These are phyloP conservation scores for Thinocorus orbignyianus DNA, from an alignment of 2,113 vertebrate species.

Conservation along the genomic window DNA sequence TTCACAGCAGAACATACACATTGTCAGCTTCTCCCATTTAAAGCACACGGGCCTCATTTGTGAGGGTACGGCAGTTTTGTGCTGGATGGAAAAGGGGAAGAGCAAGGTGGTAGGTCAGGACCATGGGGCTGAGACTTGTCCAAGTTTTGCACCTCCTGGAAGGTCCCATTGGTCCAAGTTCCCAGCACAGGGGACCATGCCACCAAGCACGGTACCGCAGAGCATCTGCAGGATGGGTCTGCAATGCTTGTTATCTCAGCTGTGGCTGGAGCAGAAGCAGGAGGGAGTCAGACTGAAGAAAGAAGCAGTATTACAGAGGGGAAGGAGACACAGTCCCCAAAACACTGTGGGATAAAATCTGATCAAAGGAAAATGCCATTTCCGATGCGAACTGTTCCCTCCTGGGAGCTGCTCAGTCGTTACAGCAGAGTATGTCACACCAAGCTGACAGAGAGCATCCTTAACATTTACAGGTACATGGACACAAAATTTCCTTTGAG, in stretches of 20 bases:
- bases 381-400: not conserved
- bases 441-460: not conserved
- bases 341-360: not conserved
- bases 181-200: fast-evolving
- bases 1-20: not conserved
- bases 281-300: not conserved
- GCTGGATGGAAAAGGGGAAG: not conserved
- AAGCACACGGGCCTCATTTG: fast-evolving
- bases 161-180: not conserved
- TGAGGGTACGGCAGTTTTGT: not conserved
- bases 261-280: not conserved
- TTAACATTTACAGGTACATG: not conserved
- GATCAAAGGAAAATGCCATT: not conserved
- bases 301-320: not conserved
- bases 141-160: not conserved
- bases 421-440: fast-evolving
- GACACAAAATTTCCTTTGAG: not conserved
- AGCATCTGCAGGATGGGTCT: fast-evolving
- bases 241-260: not conserved
- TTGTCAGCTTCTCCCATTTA: not conserved
- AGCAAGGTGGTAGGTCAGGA: not conserved
- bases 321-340: not conserved
- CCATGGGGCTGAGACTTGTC: not conserved
- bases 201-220: not conserved
- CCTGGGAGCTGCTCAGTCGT: not conserved